Conservation (phyloP, 1,140 invertebrate species). For the Antheraea pernyi region DNA sequence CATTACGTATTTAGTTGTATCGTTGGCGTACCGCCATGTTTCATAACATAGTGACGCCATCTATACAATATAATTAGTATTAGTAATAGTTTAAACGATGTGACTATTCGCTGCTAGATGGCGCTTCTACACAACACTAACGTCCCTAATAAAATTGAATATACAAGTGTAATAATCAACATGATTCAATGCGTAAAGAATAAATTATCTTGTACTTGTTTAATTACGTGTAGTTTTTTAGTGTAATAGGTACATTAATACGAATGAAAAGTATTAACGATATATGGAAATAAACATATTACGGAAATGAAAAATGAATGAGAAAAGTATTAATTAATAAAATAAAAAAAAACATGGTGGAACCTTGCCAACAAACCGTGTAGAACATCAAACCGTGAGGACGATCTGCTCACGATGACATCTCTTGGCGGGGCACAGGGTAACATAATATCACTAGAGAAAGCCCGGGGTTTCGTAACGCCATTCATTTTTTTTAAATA, state of each 20-base stretch:
- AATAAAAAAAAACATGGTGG: slow-evolving; percentile 10
- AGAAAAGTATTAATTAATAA: slow-evolving; percentile 11
- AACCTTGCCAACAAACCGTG: slow-evolving; percentile 66
- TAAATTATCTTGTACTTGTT: background rate
- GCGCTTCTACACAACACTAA: slow-evolving; percentile 18
- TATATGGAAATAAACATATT: background rate
- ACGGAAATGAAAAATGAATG: background rate
- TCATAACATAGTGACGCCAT: background rate
- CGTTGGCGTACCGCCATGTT: background rate
- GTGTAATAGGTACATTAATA: background rate
- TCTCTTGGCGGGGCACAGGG: slow-evolving; percentile 44
- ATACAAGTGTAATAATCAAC: background rate
- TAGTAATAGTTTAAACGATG: slow-evolving; percentile 4
- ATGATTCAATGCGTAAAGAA: slow-evolving; percentile 4
- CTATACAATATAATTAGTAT: background rate
- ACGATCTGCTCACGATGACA: slow-evolving; percentile 49
- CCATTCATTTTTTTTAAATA: slow-evolving; percentile 24
- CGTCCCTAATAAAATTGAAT: background rate
- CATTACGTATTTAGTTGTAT: no score
- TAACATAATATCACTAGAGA: slow-evolving; percentile 28
- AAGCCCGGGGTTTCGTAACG: slow-evolving; percentile 29
- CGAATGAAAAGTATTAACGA: slow-evolving; percentile 15
- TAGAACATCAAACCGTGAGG: slow-evolving; percentile 64
- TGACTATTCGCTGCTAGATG: slow-evolving; percentile 48
- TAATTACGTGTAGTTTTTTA: background rate